These are phyloP conservation scores for Glomeris marginata DNA, from an alignment of 2,888 invertebrate species.

Conservation along the genomic window DNA sequence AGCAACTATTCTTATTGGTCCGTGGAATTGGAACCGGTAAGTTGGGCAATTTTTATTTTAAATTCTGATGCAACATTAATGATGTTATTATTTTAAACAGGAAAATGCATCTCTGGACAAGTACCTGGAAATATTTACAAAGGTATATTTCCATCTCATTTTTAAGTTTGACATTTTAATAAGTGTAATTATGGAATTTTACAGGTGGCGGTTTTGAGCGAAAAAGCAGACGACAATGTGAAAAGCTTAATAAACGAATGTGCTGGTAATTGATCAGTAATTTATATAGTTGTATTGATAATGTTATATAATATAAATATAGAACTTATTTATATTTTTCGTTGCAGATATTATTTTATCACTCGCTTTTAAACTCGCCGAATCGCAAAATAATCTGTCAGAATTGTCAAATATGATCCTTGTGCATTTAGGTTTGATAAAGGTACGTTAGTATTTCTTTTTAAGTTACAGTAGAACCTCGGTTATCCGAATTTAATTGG, in stretches of 20 bases:
- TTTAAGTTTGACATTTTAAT: too few species aligned
- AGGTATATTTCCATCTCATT: too few species aligned
- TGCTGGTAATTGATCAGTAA: conserved; percentile 9
- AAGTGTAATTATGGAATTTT: neutral
- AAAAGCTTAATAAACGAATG: conserved; percentile 5
- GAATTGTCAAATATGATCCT: conserved; percentile 47
- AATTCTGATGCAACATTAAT: too few species aligned
- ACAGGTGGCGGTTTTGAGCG: neutral
- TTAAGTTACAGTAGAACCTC: too few species aligned
- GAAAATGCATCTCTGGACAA: too few species aligned
- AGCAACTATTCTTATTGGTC: conserved; percentile 39
- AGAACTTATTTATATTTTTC: neutral
- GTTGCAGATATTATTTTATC: conserved; percentile 34
- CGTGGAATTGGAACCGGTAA: conserved; percentile 35
- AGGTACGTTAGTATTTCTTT: too few species aligned
- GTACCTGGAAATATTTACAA: too few species aligned
- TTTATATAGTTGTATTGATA: too few species aligned
- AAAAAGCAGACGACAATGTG: neutral
- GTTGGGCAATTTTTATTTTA: conserved; percentile 15
- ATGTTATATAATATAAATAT: too few species aligned
- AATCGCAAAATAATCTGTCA: conserved; percentile 35
- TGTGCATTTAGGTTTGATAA: conserved; percentile 50
- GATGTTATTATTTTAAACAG: too few species aligned
- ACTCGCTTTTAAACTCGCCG: conserved; percentile 39
- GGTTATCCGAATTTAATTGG: too few species aligned